A percentile compares a stretch with the other conserved stretches of the same genome.
These are phyloP conservation scores for Drosophila meridionalis DNA, from an alignment of 2,888 invertebrate species.

Conservation along the genomic window DNA sequence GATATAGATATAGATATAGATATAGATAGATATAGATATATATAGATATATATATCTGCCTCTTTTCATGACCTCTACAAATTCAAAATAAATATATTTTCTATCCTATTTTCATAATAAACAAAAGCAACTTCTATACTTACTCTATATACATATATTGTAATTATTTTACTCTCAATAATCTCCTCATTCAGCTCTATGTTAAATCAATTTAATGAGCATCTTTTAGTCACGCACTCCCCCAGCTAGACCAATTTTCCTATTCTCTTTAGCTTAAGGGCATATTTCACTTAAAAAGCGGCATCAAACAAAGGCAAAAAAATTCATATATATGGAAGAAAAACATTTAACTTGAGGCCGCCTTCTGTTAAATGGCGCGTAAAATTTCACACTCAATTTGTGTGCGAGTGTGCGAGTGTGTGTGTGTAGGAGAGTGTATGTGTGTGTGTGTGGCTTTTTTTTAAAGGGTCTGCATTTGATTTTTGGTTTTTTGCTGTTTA, in stretches of 20 bases:
- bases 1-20: too few species aligned
- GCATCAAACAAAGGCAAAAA: slow-evolving; percentile 12
- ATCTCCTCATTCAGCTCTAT: not conserved
- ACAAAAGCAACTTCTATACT: too few species aligned
- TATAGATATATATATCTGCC: too few species aligned
- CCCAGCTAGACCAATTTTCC: not conserved
- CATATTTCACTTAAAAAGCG: slow-evolving; percentile 50
- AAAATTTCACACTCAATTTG: slow-evolving; percentile 78
- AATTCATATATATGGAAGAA: slow-evolving; percentile 1
- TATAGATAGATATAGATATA: too few species aligned
- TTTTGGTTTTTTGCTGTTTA: slow-evolving; percentile 39
- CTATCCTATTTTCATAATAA: too few species aligned
- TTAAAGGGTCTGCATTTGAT: slow-evolving; percentile 28
- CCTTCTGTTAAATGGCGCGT: slow-evolving; percentile 71
- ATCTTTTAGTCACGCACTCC: slow-evolving; percentile 2
- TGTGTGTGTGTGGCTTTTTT: slow-evolving; percentile 17
- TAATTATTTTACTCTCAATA: not conserved
- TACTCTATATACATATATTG: too few species aligned
- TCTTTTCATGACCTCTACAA: too few species aligned
- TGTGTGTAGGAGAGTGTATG: slow-evolving; percentile 10
- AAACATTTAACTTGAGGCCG: slow-evolving; percentile 40
- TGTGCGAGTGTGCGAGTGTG: slow-evolving; percentile 22
- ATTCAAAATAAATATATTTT: too few species aligned
- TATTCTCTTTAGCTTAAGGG: slow-evolving; percentile 26
- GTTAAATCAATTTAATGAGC: not conserved